Evolutionary conservation across 2,888 invertebrate species (phyloP).

Genomic region (Lingula anatina): DNA sequence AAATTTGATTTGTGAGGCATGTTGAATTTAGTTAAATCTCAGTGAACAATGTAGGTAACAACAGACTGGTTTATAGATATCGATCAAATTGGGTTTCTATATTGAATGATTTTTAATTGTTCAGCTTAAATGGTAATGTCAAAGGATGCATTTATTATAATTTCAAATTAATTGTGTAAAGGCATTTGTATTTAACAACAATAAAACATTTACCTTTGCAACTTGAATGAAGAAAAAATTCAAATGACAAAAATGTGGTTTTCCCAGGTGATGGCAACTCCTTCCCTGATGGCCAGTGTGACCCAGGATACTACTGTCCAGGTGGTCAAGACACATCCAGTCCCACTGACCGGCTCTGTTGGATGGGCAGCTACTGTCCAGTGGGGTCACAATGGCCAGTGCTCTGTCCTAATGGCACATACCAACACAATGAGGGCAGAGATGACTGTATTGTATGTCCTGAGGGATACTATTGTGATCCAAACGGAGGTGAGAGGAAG

Average conservation of each 20-base stretch:
- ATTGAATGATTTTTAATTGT: no score
- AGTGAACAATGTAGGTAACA: no score
- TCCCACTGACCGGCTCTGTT: constrained; percentile 33
- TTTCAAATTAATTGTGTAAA: no score
- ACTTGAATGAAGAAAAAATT: no score
- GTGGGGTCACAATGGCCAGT: constrained; percentile 27
- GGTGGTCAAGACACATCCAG: constrained; percentile 39
- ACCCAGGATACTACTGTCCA: constrained; percentile 43
- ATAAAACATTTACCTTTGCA: no score
- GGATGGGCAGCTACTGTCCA: constrained; percentile 36
- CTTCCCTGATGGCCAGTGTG: constrained; percentile 29
- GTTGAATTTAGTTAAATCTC: not conserved
- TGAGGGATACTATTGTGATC: constrained; percentile 39
- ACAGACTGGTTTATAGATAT: no score
- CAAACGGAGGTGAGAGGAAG: constrained; percentile 16
- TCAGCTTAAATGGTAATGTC: no score
- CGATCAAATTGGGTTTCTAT: no score
- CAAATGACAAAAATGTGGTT: no score
- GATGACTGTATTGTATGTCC: constrained; percentile 34
- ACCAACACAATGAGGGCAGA: constrained; percentile 31
- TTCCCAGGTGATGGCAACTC: constrained; percentile 36
- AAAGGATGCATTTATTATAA: no score
- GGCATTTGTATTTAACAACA: no score
- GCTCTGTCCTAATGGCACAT: constrained; percentile 41
- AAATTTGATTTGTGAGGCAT: not conserved